phyloP scores from a whole-genome alignment of 2,797 vertebrate species.

The Parauchenoglanis ngamensis region DNA sequence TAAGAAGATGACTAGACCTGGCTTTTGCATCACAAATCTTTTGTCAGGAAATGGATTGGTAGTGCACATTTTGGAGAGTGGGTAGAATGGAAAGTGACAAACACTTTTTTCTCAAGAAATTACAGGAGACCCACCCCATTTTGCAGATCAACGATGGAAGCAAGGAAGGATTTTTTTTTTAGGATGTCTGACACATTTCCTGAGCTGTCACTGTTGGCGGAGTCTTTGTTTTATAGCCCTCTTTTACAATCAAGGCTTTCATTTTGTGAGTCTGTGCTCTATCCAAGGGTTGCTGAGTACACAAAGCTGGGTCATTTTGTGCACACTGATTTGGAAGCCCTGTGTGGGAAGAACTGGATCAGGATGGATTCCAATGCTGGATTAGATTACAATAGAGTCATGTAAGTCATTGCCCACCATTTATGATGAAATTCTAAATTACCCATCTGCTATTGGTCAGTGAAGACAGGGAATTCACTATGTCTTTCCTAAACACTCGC shows the following conservation, averaged over 20 bases:
- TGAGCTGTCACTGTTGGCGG: not conserved
- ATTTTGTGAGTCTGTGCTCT: not conserved
- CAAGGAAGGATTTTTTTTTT: not conserved
- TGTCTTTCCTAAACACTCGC: not conserved
- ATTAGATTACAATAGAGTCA: not conserved
- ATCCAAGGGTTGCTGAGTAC: not conserved
- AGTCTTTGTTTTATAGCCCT: not conserved
- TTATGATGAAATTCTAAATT: not conserved
- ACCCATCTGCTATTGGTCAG: not conserved
- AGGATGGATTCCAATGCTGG: not conserved
- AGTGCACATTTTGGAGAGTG: not conserved
- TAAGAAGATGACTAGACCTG: not conserved
- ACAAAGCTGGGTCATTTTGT: conserved; percentile 7
- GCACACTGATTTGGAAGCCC: not conserved
- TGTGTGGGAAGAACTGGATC: not conserved
- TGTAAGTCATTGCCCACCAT: not conserved
- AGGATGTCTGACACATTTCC: not conserved
- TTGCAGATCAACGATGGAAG: not conserved
- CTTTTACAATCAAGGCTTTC: not conserved
- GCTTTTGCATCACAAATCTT: not conserved
- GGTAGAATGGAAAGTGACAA: not conserved
- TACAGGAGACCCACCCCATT: not conserved
- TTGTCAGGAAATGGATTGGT: not conserved
- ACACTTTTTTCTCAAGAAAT: not conserved
- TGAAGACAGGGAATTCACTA: not conserved